phyloP scores from a whole-genome alignment of 2,113 vertebrate species.

The Rhynchomys soricoides region DNA sequence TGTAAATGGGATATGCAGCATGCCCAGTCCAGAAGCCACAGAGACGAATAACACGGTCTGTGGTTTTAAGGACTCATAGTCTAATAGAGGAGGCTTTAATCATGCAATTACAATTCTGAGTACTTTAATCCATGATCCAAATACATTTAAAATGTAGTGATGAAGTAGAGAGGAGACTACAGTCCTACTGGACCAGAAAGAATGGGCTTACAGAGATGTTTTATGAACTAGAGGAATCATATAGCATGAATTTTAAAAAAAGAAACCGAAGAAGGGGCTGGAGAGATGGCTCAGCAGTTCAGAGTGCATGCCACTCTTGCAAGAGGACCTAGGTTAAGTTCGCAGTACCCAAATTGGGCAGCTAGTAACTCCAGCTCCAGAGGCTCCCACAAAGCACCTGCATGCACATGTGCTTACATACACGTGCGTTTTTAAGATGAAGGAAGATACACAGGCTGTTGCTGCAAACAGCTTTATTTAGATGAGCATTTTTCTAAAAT shows the following conservation, averaged over 20 bases:
- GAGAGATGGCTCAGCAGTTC: not conserved
- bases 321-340: no score
- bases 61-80: not conserved
- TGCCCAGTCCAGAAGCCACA: not conserved
- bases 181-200: not conserved
- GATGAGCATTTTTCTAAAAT: not conserved
- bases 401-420: not conserved
- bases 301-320: not conserved
- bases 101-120: not conserved
- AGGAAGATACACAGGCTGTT: not conserved
- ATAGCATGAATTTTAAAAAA: not conserved
- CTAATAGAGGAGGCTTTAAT: not conserved
- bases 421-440: not conserved
- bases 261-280: not conserved
- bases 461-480: not conserved
- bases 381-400: not conserved
- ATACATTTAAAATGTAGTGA: not conserved
- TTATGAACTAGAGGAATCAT: not conserved
- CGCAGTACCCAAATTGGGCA: not conserved
- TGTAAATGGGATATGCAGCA: not conserved
- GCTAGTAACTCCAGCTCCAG: not conserved
- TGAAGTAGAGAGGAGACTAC: not conserved
- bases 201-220: not conserved
- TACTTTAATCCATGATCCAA: not conserved
- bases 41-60: not conserved